These are phyloP conservation scores for Criorhina ranunculi DNA, from an alignment of 2,888 invertebrate species.

Conservation along the genomic window DNA sequence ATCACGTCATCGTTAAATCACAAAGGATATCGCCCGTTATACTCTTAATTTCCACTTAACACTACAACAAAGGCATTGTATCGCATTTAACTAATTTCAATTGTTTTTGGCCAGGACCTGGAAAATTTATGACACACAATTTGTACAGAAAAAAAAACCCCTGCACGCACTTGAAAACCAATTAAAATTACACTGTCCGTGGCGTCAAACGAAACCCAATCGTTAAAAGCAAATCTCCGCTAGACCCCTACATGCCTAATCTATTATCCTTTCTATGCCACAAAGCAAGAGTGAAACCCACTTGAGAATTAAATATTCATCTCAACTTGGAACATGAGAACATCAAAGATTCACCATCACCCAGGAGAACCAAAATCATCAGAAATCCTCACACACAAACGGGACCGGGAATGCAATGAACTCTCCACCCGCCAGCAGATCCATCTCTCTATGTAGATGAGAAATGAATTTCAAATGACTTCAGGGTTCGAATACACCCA, in stretches of 20 bases:
- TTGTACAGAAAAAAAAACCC: background rate
- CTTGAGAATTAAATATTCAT: constrained; percentile 23
- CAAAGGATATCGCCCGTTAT: too few species aligned
- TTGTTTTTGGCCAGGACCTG: too few species aligned
- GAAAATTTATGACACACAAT: too few species aligned
- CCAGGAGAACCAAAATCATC: background rate
- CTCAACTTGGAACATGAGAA: constrained; percentile 2
- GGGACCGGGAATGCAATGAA: constrained; percentile 21
- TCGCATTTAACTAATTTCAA: too few species aligned
- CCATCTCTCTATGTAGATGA: constrained; percentile 13
- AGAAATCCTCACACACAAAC: constrained; percentile 3
- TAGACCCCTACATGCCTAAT: background rate
- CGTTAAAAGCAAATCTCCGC: background rate
- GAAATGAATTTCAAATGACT: constrained; percentile 35
- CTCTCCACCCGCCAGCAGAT: constrained; percentile 21
- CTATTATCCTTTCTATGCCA: background rate
- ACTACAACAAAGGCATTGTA: too few species aligned
- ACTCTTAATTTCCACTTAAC: too few species aligned
- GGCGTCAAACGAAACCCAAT: background rate
- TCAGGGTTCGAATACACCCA: constrained; percentile 8
- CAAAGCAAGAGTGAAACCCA: background rate
- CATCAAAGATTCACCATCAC: constrained; percentile 2
- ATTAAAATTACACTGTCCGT: background rate
- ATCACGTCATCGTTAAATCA: too few species aligned
- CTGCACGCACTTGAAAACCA: constrained; percentile 2